Evolutionary conservation across 2,888 invertebrate genomes (phyloP), one percentile per base, ranked within the genome.

Genomic region (Mythimna lalbum): DNA sequence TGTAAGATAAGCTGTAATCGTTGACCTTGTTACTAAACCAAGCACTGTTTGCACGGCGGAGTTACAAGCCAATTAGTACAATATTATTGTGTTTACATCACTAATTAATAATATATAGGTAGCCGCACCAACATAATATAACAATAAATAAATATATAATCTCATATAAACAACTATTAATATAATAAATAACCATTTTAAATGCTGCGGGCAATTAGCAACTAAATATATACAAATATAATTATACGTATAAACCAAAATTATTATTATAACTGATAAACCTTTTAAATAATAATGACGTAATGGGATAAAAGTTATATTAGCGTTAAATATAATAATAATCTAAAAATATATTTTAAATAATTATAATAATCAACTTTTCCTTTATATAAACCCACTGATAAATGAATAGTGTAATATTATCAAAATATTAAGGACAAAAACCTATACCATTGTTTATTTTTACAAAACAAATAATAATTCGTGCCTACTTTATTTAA

Each of bases 1-100:
- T 49, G 73, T 66, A 67, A 80, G 87, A 87, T 87, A 87, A 86
- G 81, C 65, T 64, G 43, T 84, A 85, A 86, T 84, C 85, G 84
- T 63, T 81, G 83, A 84, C 86, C 85, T 85, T 86, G 85, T 84
- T 86, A 81, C 68, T 74, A 74, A 75, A 69, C 69, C 75, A 75
- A 78, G 71, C 71, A 36, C 62, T 86, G 74, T 86, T 86, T 83
- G 83, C 70, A 81, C 80, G 75, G 73, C 63, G 75, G 75, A 82
- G 62, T 67, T 68, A 69, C 60, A 60, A 80, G 71, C 85, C 85
- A 85, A 85, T 85, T 85, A 85, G 85, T 67, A 72, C 39, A 47
- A 55, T 82, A 76, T 74, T 84, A 86, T 80, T 84, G 68, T 80
- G 56, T 80, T 82, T 76, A 72, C 23, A 67, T 63, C 67, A 74